Evolutionary conservation across 2,113 vertebrate genomes (phyloP), one percentile per base, ranked within the genome.

Genomic region (Bubo scandiacus): DNA sequence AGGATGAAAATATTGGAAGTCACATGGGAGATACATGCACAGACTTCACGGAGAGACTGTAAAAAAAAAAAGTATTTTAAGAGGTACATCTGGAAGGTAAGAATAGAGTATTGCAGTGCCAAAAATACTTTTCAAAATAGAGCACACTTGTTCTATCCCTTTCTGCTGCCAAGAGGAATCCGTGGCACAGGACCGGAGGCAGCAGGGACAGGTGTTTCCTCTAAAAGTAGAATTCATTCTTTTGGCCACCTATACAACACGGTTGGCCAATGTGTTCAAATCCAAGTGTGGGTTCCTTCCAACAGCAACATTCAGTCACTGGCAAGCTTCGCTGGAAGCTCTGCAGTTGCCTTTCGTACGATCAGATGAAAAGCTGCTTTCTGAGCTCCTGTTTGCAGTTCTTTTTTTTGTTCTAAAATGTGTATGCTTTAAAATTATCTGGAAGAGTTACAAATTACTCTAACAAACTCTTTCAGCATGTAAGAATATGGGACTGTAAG

Each of bases 181-280:
- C 3, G 8, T 49, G 3, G 91, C 96, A 72, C 30, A 65, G 66
- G 36, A 52, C 83, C 15, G 27, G 68, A 94, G 83, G 49, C 95
- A 97, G 81, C 66, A 89, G 91, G 91, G 86, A 97, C 92, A 97
- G 94, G 94, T 96, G 96, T 92, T 89, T 73, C 68, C 86, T 92
- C 94, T 94, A 94, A 95, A 97, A 97, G 95, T 88, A 97, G 62
- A 95, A 94, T 89, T 85, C 62, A 62, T 75, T 85, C 73, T 91
- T 91, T 87, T 96, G 94, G 95, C 95, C 84, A 97, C 92, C 95
- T 94, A 34, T 73, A 47, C 54, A 88, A 68, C 84, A 90, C 1
- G 1, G 38, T 90, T 85, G 96, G 78, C 86, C 92, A 90, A 62
- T 1, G 32, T 58, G 40, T 73, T 40, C 66, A 58, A 77, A 94